Base-by-base conservation (phyloP, 2,113 vertebrate species). In the Micronycteris hirsuta region DNA sequence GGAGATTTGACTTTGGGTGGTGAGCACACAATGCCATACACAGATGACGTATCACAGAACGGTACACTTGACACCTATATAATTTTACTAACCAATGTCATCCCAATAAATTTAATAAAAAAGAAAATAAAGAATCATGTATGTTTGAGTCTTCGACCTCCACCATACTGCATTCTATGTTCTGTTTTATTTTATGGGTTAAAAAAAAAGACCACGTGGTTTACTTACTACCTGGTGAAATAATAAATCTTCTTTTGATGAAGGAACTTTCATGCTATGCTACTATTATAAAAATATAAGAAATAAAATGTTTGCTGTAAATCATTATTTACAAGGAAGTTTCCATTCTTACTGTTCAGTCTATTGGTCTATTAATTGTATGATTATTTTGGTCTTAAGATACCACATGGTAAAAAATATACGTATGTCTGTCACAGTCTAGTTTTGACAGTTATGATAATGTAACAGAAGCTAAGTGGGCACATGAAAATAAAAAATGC, bases 321-420 rank as follows among this genome's bases (percentile, higher is more conserved):
- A 58, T n/a, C 33, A 49, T 0, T 3, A 2, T 78, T 93, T 93
- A 70, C 15, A 95, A 88, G 89, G 92, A 94, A 54, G 20, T 87
- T 93, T 43, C 43, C 0, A 15, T 82, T 4, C 74, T 52, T 77
- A 91, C 38, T 45, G 0, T 36, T 54, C 97, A 93, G 38, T 13
- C 86, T 9, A 52, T 68, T 52, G 83, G 77, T 91, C 61, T 95
- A 86, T 68, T 80, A 91, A 67, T 16, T 20, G 20, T 6, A 4
- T 5, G 11, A 41, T 67, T 52, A 90, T 20, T 93, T 90, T 70
- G 20, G 7, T 91, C 38, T 95, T 78, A 74, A 67, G 91, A 80
- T 5, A n/a, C 0, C 20, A 38, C 16, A 11, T 6, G 38, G 74
- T 58, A 68, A 93, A 7, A 71, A 91, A 7, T 92, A 58, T 0